These are phyloP conservation scores for Ceratotherium simum DNA, from an alignment of 2,113 vertebrate genomes.

Conservation along the genomic window DNA sequence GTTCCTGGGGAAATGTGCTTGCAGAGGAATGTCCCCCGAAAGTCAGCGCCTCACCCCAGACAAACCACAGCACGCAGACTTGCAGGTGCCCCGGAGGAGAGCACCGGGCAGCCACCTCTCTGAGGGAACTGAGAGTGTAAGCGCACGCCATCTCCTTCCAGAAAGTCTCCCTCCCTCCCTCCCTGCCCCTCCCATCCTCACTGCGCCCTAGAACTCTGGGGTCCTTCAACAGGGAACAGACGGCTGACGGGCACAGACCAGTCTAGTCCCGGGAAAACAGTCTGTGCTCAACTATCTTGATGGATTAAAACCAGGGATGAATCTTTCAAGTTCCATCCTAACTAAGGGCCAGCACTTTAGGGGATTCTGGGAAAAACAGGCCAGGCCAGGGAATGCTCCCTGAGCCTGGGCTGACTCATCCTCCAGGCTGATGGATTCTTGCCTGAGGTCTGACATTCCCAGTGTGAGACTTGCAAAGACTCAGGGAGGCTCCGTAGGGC, in stretches of 20 bases:
- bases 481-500: not conserved
- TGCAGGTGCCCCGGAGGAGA: not conserved
- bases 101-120: not conserved
- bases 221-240: not conserved
- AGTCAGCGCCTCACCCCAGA: not conserved
- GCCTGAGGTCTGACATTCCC: not conserved
- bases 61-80: not conserved
- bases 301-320: not conserved
- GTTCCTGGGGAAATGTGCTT: not conserved
- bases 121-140: not conserved
- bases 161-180: not conserved
- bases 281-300: not conserved
- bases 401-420: not conserved
- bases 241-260: not conserved
- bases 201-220: not conserved
- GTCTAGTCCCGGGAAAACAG: not conserved
- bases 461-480: not conserved
- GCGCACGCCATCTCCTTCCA: not conserved
- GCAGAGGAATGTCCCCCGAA: not conserved
- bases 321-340: not conserved
- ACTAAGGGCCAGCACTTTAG: not conserved
- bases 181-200: not conserved
- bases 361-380: not conserved
- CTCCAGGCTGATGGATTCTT: not conserved
- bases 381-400: not conserved